Evolutionary conservation across 2,797 vertebrate genomes (phyloP).

Genomic region (Mormyrus hasselquistii): DNA sequence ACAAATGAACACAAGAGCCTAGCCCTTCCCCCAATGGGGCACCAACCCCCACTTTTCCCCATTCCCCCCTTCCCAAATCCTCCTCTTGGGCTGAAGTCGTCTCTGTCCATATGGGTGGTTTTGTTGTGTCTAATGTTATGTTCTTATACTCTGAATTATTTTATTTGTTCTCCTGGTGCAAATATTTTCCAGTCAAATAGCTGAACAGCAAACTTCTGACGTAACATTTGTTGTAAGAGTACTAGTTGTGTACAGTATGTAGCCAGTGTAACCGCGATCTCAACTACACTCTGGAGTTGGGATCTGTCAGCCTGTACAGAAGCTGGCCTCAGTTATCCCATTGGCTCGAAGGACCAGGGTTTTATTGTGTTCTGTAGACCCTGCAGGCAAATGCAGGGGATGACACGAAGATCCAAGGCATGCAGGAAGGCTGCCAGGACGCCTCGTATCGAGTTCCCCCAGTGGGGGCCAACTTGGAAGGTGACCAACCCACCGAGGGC

Average conservation of each 20-base stretch:
- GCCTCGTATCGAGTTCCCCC: not conserved
- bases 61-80: not conserved
- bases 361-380: conserved; percentile 41
- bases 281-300: not conserved
- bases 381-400: conserved; percentile 39
- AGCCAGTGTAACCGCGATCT: not conserved
- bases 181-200: not conserved
- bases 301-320: not conserved
- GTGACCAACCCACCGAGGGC: not conserved
- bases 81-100: not conserved
- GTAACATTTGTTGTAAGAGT: not conserved
- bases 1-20: not conserved
- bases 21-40: not conserved
- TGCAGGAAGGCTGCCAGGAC: conserved; percentile 15
- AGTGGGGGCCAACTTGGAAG: not conserved
- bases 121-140: not conserved
- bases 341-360: not conserved
- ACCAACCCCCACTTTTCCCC: not conserved
- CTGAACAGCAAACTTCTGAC: not conserved
- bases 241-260: not conserved
- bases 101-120: not conserved
- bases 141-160: not conserved
- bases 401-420: conserved; percentile 30
- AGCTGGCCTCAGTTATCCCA: not conserved
- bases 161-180: not conserved